Evolutionary conservation across 2,888 invertebrate species (phyloP).

Genomic region (Cylloceria caligata): DNA sequence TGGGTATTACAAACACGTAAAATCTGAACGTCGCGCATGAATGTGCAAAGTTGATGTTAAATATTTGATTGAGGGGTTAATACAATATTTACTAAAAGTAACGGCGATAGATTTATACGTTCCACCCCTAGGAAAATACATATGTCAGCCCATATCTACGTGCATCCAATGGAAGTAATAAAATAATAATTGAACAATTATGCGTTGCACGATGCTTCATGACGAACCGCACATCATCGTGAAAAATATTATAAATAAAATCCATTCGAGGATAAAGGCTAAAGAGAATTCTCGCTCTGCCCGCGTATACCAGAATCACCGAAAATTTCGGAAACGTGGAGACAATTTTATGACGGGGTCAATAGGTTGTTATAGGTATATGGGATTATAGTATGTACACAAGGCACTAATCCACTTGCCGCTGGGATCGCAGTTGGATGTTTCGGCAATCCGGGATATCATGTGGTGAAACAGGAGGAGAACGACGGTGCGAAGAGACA

Average conservation of each 20-base stretch:
- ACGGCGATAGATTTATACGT: background rate
- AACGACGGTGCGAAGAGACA: constrained; percentile 43
- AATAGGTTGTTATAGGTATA: constrained; percentile 73
- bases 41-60: background rate
- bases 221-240: constrained; percentile 1
- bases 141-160: background rate
- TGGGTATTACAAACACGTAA: background rate
- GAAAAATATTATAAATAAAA: constrained; percentile 40
- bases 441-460: constrained; percentile 72
- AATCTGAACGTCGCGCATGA: background rate
- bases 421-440: constrained; percentile 71
- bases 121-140: background rate
- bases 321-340: constrained; percentile 55
- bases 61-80: background rate
- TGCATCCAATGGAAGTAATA: background rate
- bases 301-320: constrained; percentile 56
- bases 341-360: constrained; percentile 76
- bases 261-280: background rate
- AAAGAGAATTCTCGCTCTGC: constrained; percentile 4
- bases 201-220: constrained; percentile 11
- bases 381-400: constrained; percentile 75
- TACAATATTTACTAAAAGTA: background rate
- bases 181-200: constrained; percentile 26
- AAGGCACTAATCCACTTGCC: constrained; percentile 77
- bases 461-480: constrained; percentile 52